These are phyloP conservation scores for Danionella dracula DNA, from an alignment of 2,797 vertebrate genomes.

Conservation along the genomic window DNA sequence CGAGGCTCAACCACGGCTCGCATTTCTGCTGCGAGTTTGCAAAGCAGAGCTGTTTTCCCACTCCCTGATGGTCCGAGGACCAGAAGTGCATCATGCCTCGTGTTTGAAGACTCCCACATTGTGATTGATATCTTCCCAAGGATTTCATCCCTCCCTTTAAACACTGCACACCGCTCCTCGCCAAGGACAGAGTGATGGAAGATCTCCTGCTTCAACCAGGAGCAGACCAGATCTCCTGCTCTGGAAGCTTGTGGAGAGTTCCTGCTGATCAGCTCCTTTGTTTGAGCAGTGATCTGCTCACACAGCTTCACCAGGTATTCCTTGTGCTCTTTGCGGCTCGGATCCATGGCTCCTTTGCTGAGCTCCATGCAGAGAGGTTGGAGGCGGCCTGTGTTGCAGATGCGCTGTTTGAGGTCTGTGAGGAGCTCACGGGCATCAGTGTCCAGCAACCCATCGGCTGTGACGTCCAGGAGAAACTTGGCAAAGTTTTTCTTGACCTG, in stretches of 20 bases:
- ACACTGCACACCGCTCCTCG: conserved; percentile 42
- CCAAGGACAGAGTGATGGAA: conserved; percentile 55
- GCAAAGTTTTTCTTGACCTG: conserved; percentile 54
- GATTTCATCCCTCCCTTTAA: conserved; percentile 65
- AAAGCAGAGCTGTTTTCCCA: conserved; percentile 76
- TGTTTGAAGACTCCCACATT: conserved; percentile 56
- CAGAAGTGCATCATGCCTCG: conserved; percentile 59
- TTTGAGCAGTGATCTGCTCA: conserved; percentile 70
- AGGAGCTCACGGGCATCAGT: conserved; percentile 66
- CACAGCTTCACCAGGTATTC: conserved; percentile 71
- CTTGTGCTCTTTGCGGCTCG: conserved; percentile 58
- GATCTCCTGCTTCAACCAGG: conserved; percentile 62
- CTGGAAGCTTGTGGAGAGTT: conserved; percentile 10
- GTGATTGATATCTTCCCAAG: conserved; percentile 61
- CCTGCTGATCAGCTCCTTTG: conserved; percentile 59
- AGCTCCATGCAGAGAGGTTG: conserved; percentile 64
- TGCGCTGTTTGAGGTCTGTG: conserved; percentile 60
- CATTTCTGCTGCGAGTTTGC: conserved; percentile 63
- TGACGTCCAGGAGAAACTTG: conserved; percentile 58
- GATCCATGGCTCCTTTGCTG: conserved; percentile 57
- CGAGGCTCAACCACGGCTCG: conserved; percentile 50
- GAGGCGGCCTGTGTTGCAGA: conserved; percentile 52
- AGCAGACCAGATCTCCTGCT: not conserved
- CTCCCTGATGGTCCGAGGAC: conserved; percentile 67
- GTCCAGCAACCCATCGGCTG: conserved; percentile 59